These are phyloP conservation scores for Scaptomyza flava DNA, from an alignment of 2,888 invertebrate genomes.

Conservation along the genomic window DNA sequence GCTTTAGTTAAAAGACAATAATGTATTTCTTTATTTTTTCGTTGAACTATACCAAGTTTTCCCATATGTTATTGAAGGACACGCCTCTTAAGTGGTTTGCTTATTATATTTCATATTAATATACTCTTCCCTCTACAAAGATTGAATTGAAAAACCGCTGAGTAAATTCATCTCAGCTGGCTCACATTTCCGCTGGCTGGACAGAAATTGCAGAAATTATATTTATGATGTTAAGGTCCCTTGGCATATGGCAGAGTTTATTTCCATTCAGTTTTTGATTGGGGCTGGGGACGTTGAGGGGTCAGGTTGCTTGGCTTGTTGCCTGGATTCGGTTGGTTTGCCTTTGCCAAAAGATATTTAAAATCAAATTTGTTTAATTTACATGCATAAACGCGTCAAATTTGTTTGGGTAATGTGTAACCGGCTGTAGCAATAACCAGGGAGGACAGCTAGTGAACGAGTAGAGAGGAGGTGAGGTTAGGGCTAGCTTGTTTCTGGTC, in stretches of 20 bases:
- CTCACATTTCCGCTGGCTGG: slow-evolving; percentile 31
- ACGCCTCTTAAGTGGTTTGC: slow-evolving; percentile 16
- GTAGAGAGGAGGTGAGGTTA: background rate
- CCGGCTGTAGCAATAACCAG: slow-evolving; percentile 58
- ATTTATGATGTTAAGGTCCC: slow-evolving; percentile 55
- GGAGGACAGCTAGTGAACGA: background rate
- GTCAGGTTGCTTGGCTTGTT: slow-evolving; percentile 30
- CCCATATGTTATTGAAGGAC: background rate
- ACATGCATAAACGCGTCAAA: slow-evolving; percentile 80
- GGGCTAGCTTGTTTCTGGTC: slow-evolving; percentile 16
- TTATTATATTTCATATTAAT: slow-evolving; percentile 30
- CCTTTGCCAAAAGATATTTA: slow-evolving; percentile 73
- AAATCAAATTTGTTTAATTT: slow-evolving; percentile 80
- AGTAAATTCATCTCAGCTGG: slow-evolving; percentile 37
- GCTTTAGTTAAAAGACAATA: too few relatives aligned
- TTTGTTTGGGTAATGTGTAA: slow-evolving; percentile 74
- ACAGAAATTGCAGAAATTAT: slow-evolving; percentile 35
- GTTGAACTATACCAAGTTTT: background rate
- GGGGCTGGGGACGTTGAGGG: background rate
- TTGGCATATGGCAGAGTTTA: slow-evolving; percentile 44
- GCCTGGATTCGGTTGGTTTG: slow-evolving; percentile 35
- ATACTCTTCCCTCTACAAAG: slow-evolving; percentile 1
- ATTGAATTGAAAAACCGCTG: slow-evolving; percentile 39
- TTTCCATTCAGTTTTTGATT: slow-evolving; percentile 6
- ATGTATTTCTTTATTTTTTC: too few relatives aligned